Evolutionary conservation across 1,140 invertebrate species (phyloP).

Genomic region (Drosophila pallidifrons): DNA sequence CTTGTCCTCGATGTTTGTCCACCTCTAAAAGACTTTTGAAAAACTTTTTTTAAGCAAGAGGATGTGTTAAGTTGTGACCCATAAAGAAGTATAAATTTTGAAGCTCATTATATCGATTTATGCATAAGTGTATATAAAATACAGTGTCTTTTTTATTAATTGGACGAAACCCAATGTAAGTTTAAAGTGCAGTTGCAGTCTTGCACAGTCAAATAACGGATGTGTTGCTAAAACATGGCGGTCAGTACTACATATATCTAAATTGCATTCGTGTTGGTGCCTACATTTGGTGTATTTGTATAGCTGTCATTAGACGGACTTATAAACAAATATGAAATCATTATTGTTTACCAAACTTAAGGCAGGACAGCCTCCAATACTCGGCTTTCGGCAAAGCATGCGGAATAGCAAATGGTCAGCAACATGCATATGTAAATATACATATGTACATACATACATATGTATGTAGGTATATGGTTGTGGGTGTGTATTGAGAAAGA

Average conservation of each 20-base stretch:
- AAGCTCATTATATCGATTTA: neutral
- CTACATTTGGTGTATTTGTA: neutral
- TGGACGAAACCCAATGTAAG: neutral
- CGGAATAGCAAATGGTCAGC: neutral
- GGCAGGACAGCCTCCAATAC: too few species aligned
- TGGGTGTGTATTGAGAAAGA: neutral
- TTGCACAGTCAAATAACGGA: neutral
- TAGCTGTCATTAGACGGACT: neutral
- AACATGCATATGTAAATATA: neutral
- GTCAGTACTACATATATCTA: neutral
- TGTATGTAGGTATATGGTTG: neutral
- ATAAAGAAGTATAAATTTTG: too few species aligned
- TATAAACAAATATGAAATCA: neutral
- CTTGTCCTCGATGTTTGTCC: too few species aligned
- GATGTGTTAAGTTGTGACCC: too few species aligned
- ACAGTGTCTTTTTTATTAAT: neutral
- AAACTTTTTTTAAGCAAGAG: too few species aligned
- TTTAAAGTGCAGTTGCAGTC: neutral
- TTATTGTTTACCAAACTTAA: neutral
- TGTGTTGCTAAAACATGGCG: neutral
- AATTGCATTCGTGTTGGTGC: neutral
- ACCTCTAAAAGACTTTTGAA: too few species aligned
- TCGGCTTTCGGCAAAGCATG: neutral
- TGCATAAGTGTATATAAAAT: neutral
- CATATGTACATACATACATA: too few species aligned